phyloP scores from a whole-genome alignment of 1,140 invertebrate species.

The Lepidostoma basale region DNA sequence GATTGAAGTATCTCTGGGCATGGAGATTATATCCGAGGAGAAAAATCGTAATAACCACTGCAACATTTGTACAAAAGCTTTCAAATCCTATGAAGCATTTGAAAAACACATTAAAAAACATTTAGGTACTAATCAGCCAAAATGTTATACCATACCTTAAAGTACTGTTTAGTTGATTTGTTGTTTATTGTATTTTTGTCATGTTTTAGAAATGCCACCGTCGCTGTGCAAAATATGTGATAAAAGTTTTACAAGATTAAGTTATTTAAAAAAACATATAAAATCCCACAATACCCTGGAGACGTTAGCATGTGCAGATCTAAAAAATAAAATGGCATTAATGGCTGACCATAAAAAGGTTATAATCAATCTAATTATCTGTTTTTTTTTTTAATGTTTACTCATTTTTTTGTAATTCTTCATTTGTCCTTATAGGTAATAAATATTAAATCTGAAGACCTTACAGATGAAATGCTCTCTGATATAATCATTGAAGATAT shows the following conservation, averaged over 20 bases:
- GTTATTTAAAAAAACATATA: constrained; percentile 40
- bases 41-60: constrained; percentile 32
- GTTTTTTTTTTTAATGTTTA: neutral
- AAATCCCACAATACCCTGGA: constrained; percentile 32
- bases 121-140: constrained; percentile 20
- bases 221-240: constrained; percentile 45
- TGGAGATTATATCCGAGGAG: constrained; percentile 20
- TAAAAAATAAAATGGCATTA: constrained; percentile 33
- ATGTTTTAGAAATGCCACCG: constrained; percentile 33
- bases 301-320: constrained; percentile 30
- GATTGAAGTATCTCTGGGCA: constrained; percentile 7
- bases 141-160: neutral
- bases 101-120: constrained; percentile 38
- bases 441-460: constrained; percentile 2
- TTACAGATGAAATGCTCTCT: constrained; percentile 32
- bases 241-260: constrained; percentile 43
- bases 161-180: neutral
- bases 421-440: neutral
- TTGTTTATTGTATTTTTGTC: constrained; percentile 3
- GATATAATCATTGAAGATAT: constrained; percentile 40
- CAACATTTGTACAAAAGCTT: constrained; percentile 30
- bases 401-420: neutral
- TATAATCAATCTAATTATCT: neutral
- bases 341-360: constrained; percentile 40
- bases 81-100: constrained; percentile 30